Evolutionary conservation across 1,140 invertebrate species (phyloP).

Genomic region (Hyles euphorbiae): DNA sequence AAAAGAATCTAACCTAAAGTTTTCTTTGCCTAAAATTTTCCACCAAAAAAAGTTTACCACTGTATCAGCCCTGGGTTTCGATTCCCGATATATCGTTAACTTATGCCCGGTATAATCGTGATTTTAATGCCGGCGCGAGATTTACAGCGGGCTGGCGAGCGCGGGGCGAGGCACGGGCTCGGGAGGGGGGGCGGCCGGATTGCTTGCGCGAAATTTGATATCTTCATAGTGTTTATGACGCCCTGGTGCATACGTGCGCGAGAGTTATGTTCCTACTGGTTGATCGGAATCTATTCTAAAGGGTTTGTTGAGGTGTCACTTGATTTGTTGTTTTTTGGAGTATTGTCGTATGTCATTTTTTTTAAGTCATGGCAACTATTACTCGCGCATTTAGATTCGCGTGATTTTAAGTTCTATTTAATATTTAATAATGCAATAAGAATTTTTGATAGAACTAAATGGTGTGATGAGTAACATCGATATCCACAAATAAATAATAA

Average conservation of each 20-base stretch:
- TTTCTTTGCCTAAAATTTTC: not conserved
- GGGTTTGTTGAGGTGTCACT: no score
- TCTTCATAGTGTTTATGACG: constrained; percentile 64
- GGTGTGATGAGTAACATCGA: no score
- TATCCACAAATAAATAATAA: no score
- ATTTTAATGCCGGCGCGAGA: constrained; percentile 65
- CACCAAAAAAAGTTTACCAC: not conserved
- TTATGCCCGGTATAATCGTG: constrained; percentile 70
- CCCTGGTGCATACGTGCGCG: constrained; percentile 36
- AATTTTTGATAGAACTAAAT: no score
- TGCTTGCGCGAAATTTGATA: constrained; percentile 70
- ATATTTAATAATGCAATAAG: no score
- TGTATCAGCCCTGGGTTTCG: constrained; percentile 23
- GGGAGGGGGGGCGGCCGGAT: constrained; percentile 31
- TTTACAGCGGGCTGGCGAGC: constrained; percentile 55
- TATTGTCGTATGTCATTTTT: no score
- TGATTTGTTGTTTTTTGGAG: no score
- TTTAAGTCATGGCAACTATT: no score
- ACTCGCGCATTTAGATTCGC: no score
- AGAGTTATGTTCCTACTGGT: not conserved
- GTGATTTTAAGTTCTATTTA: no score
- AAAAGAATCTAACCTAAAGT: not conserved
- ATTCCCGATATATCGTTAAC: constrained; percentile 67
- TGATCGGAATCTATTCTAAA: no score
- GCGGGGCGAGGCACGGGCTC: constrained; percentile 11